These are phyloP conservation scores for Urocynchramus pylzowi DNA, from an alignment of 2,113 vertebrate species.

Conservation along the genomic window DNA sequence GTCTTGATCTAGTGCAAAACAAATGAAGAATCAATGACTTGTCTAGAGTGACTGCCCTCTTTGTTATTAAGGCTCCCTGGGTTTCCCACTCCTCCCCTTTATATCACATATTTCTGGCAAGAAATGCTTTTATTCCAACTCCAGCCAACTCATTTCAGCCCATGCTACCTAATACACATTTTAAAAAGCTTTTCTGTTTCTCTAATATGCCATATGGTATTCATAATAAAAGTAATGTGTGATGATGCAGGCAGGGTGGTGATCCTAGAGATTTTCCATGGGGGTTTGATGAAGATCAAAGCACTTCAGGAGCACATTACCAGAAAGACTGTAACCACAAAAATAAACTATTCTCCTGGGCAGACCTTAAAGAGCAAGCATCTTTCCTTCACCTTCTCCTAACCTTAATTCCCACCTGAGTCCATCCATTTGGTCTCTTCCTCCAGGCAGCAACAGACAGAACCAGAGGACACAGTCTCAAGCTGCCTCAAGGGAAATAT, in stretches of 20 bases:
- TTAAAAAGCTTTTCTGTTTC: background rate
- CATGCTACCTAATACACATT: background rate
- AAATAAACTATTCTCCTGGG: background rate
- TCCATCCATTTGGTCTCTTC: background rate
- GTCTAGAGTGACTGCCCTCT: background rate
- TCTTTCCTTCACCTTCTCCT: background rate
- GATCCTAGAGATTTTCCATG: background rate
- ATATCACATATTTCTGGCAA: background rate
- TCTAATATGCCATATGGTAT: background rate
- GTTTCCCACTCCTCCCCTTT: background rate
- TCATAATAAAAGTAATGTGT: background rate
- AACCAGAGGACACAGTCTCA: rapidly evolving
- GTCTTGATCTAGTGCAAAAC: background rate
- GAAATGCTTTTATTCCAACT: background rate
- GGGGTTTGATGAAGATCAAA: background rate
- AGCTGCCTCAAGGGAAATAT: rapidly evolving
- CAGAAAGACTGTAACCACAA: background rate
- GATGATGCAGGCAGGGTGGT: background rate
- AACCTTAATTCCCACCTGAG: background rate
- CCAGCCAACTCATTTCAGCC: background rate
- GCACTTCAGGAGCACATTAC: background rate
- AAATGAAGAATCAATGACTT: conserved; percentile 16
- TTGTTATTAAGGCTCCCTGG: background rate
- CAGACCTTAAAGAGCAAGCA: background rate
- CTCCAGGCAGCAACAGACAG: background rate